These are phyloP conservation scores for Lasius fuliginosus DNA, from an alignment of 2,888 invertebrate species.

Conservation along the genomic window DNA sequence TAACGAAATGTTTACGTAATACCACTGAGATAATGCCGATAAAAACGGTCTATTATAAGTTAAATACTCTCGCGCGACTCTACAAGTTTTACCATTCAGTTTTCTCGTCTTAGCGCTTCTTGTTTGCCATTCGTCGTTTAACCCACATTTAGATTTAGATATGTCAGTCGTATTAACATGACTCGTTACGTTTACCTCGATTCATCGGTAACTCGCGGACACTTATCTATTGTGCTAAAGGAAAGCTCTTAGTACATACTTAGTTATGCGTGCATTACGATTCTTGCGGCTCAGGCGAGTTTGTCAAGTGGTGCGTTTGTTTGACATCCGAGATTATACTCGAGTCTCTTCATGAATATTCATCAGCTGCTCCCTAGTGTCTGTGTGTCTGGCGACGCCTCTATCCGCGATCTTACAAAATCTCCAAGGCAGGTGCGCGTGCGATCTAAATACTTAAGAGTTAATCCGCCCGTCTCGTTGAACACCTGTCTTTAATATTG, in stretches of 20 bases:
- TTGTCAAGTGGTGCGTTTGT: conserved; percentile 2
- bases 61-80: not conserved
- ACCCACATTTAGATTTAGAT: conserved; percentile 15
- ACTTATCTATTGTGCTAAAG: not conserved
- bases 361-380: conserved; percentile 13
- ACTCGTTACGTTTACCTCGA: not conserved
- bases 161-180: conserved; percentile 17
- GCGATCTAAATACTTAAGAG: conserved; percentile 43
- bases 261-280: not conserved
- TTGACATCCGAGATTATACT: conserved; percentile 14
- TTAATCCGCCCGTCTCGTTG: conserved; percentile 52
- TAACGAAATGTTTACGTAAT: conserved; percentile 24
- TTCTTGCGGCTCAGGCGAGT: conserved; percentile 9
- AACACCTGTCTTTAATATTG: conserved; percentile 70
- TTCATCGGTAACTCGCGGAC: not conserved
- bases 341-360: conserved; percentile 40
- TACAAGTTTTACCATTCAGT: conserved; percentile 19
- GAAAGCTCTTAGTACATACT: not conserved
- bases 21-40: not conserved
- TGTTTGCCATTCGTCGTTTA: not conserved
- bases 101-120: not conserved
- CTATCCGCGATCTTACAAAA: conserved; percentile 62
- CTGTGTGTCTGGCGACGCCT: conserved; percentile 22
- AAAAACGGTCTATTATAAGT: conserved; percentile 22
- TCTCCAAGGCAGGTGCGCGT: conserved; percentile 67